Evolutionary conservation across 2,113 vertebrate genomes (phyloP), one percentile per base, ranked within the genome.

Genomic region (Ovibos moschatus): DNA sequence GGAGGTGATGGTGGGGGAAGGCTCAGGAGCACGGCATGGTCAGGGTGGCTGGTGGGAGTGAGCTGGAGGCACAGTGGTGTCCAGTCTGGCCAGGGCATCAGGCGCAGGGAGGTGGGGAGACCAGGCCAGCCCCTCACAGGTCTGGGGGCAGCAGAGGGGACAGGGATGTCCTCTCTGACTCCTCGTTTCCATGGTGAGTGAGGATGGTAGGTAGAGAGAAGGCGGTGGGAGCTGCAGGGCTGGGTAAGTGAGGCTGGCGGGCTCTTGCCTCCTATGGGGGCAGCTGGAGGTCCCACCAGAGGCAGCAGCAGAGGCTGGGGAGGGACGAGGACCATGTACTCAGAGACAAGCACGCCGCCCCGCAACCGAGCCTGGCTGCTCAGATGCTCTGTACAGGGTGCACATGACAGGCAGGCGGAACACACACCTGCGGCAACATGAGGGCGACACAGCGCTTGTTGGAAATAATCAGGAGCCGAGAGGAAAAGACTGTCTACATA

Each of bases 271-370:
- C 53, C 45, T 8, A 7, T 5, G 17, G 3, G 47, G 88, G 43
- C 1, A 53, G 58, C 36, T 30, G 47, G 92, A 81, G 85, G 62
- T 71, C 78, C 25, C 4, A 15, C 45, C 81, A 33, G 27, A 23
- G 36, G 45, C 40, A 10, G 28, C 45, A 12, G n/a, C n/a, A 25
- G 85, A 43, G 23, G 79, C 23, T 25, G 28, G 6, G n/a, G n/a
- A 17, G 27, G 51, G 7, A 19, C 0, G 0, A n/a, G 25, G 47
- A 33, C 45, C 45, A 36, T 2, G 0, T 4, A 30, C 13, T 50
- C 30, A 2, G 6, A 25, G 7, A 16, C 1, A 21, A 36, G 15
- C 51, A 23, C 0, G 0, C 3, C 47, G 6, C 28, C 3, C 14
- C 28, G 28, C 27, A 7, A 3, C 19, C 0, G 17, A 33, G 12